Evolutionary conservation across 2,797 vertebrate genomes (phyloP).

Genomic region (Sciurus vulgaris): DNA sequence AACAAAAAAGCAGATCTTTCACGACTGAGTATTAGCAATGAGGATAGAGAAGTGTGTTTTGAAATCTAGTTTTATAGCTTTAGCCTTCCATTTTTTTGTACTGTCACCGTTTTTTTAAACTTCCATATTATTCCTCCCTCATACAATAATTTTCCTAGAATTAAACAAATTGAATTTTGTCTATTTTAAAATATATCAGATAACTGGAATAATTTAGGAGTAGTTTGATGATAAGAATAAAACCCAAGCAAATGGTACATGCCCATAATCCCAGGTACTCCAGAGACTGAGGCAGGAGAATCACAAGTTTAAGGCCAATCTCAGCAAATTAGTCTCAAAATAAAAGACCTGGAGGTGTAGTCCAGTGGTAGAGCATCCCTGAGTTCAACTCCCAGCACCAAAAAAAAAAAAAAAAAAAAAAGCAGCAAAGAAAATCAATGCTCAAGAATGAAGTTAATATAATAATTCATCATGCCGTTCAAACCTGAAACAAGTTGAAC

Average conservation of each 20-base stretch:
- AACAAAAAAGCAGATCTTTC: not conserved
- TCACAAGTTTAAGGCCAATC: too few species aligned
- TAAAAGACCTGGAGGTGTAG: too few species aligned
- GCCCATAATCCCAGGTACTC: too few species aligned
- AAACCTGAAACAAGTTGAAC: conserved; percentile 37
- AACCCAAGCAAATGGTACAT: not conserved
- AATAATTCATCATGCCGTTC: conserved; percentile 36
- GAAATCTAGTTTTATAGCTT: conserved; percentile 46
- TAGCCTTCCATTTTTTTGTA: not conserved
- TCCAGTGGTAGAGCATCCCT: too few species aligned
- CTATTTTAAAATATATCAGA: conserved; percentile 38
- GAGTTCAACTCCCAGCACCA: too few species aligned
- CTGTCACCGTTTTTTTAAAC: conserved; percentile 6
- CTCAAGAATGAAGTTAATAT: not conserved
- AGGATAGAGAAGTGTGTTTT: not conserved
- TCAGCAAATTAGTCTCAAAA: too few species aligned
- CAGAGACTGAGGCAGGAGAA: too few species aligned
- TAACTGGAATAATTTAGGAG: conserved; percentile 53
- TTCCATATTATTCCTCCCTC: not conserved
- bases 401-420: too few species aligned
- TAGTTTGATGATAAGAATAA: conserved; percentile 49
- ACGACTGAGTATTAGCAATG: conserved; percentile 45
- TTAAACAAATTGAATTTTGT: conserved; percentile 59
- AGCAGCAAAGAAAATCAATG: too few species aligned
- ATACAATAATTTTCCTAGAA: conserved; percentile 47